phyloP scores from a whole-genome alignment of 1,140 invertebrate genomes.

The Drosophila virilis region DNA sequence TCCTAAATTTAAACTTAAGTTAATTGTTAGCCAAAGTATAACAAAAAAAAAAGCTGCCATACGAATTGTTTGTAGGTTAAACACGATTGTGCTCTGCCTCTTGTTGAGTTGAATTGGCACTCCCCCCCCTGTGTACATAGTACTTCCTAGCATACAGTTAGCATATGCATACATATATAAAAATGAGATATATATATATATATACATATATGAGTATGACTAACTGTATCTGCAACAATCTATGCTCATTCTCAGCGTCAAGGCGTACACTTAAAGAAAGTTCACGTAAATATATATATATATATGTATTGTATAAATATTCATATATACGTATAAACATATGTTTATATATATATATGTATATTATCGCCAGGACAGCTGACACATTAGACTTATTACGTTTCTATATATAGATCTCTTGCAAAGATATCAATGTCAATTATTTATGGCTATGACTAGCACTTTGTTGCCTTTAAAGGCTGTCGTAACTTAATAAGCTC shows the following conservation, averaged over 20 bases:
- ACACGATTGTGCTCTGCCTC: not conserved
- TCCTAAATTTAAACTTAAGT: slow-evolving; percentile 40
- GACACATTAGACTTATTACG: not conserved
- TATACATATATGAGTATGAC: slow-evolving; percentile 4
- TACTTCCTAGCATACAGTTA: slow-evolving; percentile 11
- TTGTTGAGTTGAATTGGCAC: slow-evolving; percentile 2
- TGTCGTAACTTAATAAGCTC: slow-evolving; percentile 15
- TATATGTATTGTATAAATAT: not conserved
- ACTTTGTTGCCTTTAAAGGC: slow-evolving; percentile 56
- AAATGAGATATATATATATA: slow-evolving; percentile 8
- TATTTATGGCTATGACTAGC: slow-evolving; percentile 51
- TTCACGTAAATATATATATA: not conserved
- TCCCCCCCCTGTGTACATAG: slow-evolving; percentile 38
- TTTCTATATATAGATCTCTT: slow-evolving; percentile 1
- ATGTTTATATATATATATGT: not conserved
- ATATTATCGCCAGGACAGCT: not conserved
- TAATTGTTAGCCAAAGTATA: slow-evolving; percentile 46
- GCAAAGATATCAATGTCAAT: slow-evolving; percentile 46
- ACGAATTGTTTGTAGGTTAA: slow-evolving; percentile 28
- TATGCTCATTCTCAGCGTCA: slow-evolving; percentile 54
- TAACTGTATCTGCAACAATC: slow-evolving; percentile 35
- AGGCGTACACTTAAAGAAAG: not conserved
- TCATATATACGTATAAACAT: not conserved
- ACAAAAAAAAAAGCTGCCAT: slow-evolving; percentile 21
- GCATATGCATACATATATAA: slow-evolving; percentile 9